Conservation (phyloP, 2,888 invertebrate species). For the Ceriagrion tenellum region DNA sequence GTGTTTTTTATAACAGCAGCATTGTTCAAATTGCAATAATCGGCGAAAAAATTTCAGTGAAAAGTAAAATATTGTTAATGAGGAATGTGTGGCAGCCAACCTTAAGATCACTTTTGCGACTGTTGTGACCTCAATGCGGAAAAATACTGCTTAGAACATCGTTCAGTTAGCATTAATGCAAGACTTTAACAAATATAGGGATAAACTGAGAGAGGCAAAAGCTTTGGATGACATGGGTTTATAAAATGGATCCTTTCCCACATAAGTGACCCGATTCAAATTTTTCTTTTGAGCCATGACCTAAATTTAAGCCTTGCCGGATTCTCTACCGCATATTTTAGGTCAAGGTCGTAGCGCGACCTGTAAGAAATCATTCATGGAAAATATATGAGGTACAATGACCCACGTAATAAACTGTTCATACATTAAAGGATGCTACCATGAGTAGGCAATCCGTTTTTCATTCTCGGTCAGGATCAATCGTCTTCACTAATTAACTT, state of each 20-base stretch:
- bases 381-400: not conserved
- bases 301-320: not conserved
- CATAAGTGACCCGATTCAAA: not conserved
- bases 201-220: not conserved
- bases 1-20: no score
- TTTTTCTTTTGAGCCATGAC: not conserved
- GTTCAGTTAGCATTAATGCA: no score
- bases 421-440: not conserved
- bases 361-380: not conserved
- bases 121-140: no score
- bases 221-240: not conserved
- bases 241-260: not conserved
- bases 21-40: no score
- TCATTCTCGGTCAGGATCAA: no score
- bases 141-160: no score
- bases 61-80: no score
- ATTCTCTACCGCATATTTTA: not conserved
- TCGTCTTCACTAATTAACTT: no score
- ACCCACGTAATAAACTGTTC: not conserved
- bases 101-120: no score
- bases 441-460: not conserved
- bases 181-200: not conserved
- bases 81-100: no score
- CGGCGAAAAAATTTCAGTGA: no score
- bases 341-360: not conserved